Conservation (phyloP, 2,113 vertebrate species). For the Alectura lathami region DNA sequence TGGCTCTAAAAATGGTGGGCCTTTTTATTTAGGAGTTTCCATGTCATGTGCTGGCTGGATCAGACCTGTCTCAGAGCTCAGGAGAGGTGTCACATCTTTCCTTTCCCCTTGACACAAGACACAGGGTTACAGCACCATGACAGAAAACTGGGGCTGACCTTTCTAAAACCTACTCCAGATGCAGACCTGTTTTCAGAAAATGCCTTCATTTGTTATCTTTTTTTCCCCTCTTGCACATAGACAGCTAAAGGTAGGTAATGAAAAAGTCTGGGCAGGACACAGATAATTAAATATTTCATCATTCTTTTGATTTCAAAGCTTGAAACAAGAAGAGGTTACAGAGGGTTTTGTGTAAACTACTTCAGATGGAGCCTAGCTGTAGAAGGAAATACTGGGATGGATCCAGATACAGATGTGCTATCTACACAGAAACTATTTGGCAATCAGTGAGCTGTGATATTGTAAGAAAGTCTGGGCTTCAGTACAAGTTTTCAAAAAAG, state of each 20-base stretch:
- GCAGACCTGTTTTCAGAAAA: neutral
- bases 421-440: constrained; percentile 70
- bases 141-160: neutral
- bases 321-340: constrained; percentile 41
- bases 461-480: constrained; percentile 64
- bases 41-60: neutral
- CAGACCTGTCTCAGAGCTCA: neutral
- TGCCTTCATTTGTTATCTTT: neutral
- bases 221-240: neutral
- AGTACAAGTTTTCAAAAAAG: constrained; percentile 62
- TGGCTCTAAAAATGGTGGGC: neutral
- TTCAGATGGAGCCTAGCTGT: constrained; percentile 61
- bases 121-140: neutral
- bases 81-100: neutral
- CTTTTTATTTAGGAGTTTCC: neutral
- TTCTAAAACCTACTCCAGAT: neutral
- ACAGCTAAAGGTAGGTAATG: constrained; percentile 10
- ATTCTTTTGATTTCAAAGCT: constrained; percentile 64
- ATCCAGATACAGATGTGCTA: constrained; percentile 64
- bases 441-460: constrained; percentile 65
- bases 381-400: constrained; percentile 44
- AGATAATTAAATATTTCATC: constrained; percentile 60
- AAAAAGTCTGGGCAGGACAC: neutral
- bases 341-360: constrained; percentile 55
- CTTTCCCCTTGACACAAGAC: neutral